phyloP scores from a whole-genome alignment of 2,113 vertebrate genomes.

The Poeciliopsis occidentalis region DNA sequence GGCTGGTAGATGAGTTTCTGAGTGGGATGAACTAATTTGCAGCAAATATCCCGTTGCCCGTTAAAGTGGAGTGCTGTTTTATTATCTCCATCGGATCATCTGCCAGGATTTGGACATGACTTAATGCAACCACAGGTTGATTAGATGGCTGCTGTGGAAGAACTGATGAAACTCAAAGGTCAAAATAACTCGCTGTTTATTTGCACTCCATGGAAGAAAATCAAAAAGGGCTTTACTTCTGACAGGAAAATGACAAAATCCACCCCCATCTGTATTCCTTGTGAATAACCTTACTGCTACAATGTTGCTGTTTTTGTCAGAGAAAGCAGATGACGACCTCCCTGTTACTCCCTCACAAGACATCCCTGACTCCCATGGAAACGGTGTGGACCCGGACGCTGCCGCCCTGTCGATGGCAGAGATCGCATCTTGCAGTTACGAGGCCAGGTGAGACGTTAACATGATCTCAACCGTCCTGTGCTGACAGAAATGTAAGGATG shows the following conservation, averaged over 20 bases:
- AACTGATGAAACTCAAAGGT: background rate
- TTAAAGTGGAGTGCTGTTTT: no score
- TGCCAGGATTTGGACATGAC: background rate
- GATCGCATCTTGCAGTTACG: constrained; percentile 98
- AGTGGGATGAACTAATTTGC: no score
- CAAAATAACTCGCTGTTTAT: background rate
- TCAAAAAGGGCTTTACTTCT: background rate
- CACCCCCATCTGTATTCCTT: no score
- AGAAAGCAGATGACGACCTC: constrained; percentile 71
- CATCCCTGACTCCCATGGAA: constrained; percentile 72
- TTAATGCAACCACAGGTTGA: background rate
- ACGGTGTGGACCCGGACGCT: constrained; percentile 78
- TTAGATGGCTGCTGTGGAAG: background rate
- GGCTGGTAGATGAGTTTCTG: no score
- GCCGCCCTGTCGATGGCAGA: constrained; percentile 92
- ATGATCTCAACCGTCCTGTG: constrained; percentile 27
- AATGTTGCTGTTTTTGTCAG: constrained; percentile 34
- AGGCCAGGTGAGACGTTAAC: constrained; percentile 86
- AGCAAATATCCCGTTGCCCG: no score
- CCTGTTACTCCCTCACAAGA: constrained; percentile 80
- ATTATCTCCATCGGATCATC: no score
- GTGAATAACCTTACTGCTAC: background rate
- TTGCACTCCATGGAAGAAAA: background rate
- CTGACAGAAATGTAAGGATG: background rate
- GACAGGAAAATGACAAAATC: background rate